phyloP scores from a whole-genome alignment of 2,888 invertebrate genomes.

The Cheilosia grossa region DNA sequence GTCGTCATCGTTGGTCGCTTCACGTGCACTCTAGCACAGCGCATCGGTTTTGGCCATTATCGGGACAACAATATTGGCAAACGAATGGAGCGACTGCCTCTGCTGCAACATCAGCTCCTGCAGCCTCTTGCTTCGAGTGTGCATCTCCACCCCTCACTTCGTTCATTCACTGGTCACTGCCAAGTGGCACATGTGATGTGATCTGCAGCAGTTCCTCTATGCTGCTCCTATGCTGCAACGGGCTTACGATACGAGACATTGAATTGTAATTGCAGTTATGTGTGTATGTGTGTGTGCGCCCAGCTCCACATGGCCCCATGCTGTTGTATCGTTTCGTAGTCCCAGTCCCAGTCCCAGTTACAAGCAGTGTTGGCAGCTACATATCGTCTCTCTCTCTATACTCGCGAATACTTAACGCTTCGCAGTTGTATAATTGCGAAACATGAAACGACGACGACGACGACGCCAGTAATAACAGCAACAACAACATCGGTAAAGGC shows the following conservation, averaged over 20 bases:
- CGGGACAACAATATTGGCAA: constrained; percentile 46
- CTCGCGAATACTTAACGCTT: constrained; percentile 47
- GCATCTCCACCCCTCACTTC: background rate
- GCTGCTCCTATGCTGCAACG: constrained; percentile 47
- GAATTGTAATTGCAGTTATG: constrained; percentile 48
- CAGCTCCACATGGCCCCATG: constrained; percentile 47
- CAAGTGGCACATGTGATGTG: constrained; percentile 53
- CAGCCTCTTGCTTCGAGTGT: background rate
- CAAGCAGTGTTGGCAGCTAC: background rate
- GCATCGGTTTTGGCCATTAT: constrained; percentile 39
- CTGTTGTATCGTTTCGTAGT: background rate
- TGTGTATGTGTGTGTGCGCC: background rate
- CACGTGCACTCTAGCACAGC: constrained; percentile 9
- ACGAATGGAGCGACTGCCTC: constrained; percentile 25
- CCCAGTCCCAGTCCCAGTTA: constrained; percentile 16
- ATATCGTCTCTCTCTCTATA: constrained; percentile 27
- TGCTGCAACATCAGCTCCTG: constrained; percentile 12
- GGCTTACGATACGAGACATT: constrained; percentile 56
- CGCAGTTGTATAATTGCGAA: constrained; percentile 65
- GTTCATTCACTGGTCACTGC: constrained; percentile 37
- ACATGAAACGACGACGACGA: constrained; percentile 49
- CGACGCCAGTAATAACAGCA: constrained; percentile 18
- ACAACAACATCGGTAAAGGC: constrained; percentile 29
- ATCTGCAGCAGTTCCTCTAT: constrained; percentile 28
- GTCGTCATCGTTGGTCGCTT: constrained; percentile 22